Evolutionary conservation across 2,888 invertebrate species (phyloP).

Genomic region (Eledone cirrhosa): DNA sequence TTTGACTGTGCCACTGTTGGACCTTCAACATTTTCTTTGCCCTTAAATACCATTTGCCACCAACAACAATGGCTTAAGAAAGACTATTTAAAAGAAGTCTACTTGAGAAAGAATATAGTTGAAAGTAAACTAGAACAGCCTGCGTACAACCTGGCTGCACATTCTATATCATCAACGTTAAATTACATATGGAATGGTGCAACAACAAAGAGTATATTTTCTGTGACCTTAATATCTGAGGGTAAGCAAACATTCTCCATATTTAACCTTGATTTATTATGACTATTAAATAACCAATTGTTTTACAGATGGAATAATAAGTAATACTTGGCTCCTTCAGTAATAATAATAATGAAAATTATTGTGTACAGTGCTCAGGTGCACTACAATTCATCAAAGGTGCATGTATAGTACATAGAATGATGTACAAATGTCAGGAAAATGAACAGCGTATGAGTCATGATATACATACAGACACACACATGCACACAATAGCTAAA

Average conservation of each 20-base stretch:
- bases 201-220: slow-evolving; percentile 59
- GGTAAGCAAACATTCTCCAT: slow-evolving; percentile 41
- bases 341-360: no score
- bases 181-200: slow-evolving; percentile 61
- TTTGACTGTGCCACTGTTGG: slow-evolving; percentile 65
- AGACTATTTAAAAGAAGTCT: slow-evolving; percentile 54
- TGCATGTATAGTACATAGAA: no score
- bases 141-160: slow-evolving; percentile 47
- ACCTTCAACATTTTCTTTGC: slow-evolving; percentile 60
- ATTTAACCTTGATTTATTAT: no score
- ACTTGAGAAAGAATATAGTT: slow-evolving; percentile 38
- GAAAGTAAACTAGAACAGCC: slow-evolving; percentile 45
- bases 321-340: no score
- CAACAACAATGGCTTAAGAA: slow-evolving; percentile 61
- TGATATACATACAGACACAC: no score
- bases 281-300: no score
- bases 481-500: no score
- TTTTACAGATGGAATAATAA: no score
- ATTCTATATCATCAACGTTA: slow-evolving; percentile 52
- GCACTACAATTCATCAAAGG: no score
- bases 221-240: slow-evolving; percentile 59
- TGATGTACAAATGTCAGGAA: no score
- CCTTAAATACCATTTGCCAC: slow-evolving; percentile 58
- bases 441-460: no score
- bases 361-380: no score